Evolutionary conservation across 2,888 invertebrate genomes (phyloP), one percentile per base, ranked within the genome.

Genomic region (Agriopis marginaria): DNA sequence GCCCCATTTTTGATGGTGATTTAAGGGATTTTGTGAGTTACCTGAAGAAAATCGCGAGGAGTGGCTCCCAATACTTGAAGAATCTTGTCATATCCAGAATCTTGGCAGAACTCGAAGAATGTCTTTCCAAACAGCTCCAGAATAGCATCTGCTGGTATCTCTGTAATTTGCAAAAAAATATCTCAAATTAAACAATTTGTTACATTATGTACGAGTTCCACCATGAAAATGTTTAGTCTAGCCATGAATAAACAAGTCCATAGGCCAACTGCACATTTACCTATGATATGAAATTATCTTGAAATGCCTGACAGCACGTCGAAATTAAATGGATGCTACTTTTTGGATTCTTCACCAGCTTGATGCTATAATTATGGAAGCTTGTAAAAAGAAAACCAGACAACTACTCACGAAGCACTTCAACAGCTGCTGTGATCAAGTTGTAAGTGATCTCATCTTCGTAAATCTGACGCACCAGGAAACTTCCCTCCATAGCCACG

Each of bases 21-120:
- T n/a, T n/a, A n/a, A n/a, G n/a, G n/a, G n/a, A 23, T 14, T 0
- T 50, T 14, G 3, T 23, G 10, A 50, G 7, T 32, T 11, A 84
- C 98, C 96, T 98, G 98, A 77, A 99, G 94, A 90, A 99, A 99
- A 90, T 99, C 99, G 73, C 98, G 95, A 0, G 99, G 98, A 32
- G 98, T 99, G 23, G 99, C 98, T 55, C 99, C 99, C 6, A 99
- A 94, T 7, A 99, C 98, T 92, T 98, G 98, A 47, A 99, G 95
- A 74, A 99, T 99, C 89, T 98, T 98, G 85, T 99, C 99, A 84
- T 99, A 99, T n/a, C 99, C 99, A 3, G 98, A 98, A 87, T 98
- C 98, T 88, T 99, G 98, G 82, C 99, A 99, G 85, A 99, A 98
- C 89, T 99, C 98, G 86, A 99, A 99, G 92, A 99, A 99, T 79